Evolutionary conservation across 2,797 vertebrate genomes (phyloP).

Genomic region (Sebastes melanostomus): DNA sequence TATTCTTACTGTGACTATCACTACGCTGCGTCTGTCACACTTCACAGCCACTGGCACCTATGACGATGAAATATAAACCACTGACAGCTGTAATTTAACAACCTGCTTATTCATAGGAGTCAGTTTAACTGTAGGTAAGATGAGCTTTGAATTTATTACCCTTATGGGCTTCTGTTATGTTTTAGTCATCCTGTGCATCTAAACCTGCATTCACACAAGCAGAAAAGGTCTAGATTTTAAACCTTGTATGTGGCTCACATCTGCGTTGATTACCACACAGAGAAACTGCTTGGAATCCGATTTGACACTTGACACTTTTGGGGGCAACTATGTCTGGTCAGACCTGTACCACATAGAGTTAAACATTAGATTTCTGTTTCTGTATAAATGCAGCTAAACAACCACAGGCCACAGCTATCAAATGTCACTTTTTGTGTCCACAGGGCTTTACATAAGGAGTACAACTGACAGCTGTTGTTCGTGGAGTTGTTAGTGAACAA

Average conservation of each 20-base stretch:
- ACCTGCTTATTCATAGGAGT: neutral
- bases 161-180: neutral
- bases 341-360: slow-evolving; percentile 20
- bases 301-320: neutral
- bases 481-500: neutral
- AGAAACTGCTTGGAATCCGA: neutral
- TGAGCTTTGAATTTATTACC: neutral
- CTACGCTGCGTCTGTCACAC: neutral
- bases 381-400: slow-evolving; percentile 24
- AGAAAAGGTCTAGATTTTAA: neutral
- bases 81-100: neutral
- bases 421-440: slow-evolving; percentile 30
- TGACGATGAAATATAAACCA: slow-evolving; percentile 9
- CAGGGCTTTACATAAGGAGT: neutral
- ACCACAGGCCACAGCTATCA: slow-evolving; percentile 36
- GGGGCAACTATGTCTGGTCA: slow-evolving; percentile 1
- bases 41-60: neutral
- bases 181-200: neutral
- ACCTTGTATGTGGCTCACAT: neutral
- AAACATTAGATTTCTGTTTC: slow-evolving; percentile 25
- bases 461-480: neutral
- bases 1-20: neutral
- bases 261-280: neutral
- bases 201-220: neutral
- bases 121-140: neutral